Percentiles rank a stretch among this genome's conserved stretches.
Conservation (phyloP, 2,113 vertebrate genomes). For the Pholis gunnellus region DNA sequence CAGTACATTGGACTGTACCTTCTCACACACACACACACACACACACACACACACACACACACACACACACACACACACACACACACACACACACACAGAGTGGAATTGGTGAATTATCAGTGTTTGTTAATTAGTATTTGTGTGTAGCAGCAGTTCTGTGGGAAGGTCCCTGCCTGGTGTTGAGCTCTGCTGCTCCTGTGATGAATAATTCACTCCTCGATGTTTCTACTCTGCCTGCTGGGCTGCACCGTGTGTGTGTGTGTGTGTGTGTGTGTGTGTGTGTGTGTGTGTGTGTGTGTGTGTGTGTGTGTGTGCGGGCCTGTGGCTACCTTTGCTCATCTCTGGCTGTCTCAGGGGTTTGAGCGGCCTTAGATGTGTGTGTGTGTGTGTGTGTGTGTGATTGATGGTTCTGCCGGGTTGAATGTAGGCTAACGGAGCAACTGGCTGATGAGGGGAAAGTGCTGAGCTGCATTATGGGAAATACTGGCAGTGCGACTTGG, state of each 20-base stretch:
- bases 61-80: neutral
- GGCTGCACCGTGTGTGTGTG: neutral
- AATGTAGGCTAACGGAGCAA: constrained; percentile 57
- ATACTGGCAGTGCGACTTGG: constrained; percentile 18
- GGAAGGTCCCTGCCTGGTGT: constrained; percentile 35
- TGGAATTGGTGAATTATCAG: constrained; percentile 57
- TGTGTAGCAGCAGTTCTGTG: constrained; percentile 40
- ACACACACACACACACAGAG: constrained; percentile 14
- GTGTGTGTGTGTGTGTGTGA: constrained; percentile 7
- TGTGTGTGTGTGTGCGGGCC: neutral
- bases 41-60: constrained; percentile 10
- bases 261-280: neutral
- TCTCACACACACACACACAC: constrained; percentile 8
- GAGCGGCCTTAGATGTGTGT: neutral
- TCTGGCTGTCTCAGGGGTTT: constrained; percentile 25
- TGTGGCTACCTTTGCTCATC: constrained; percentile 44
- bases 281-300: constrained; percentile 2
- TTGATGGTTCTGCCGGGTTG: constrained; percentile 44
- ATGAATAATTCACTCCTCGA: constrained; percentile 67
- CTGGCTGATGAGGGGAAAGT: constrained; percentile 29
- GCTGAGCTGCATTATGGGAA: constrained; percentile 37
- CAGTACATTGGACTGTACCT: constrained; percentile 36
- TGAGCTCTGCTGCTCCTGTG: constrained; percentile 43
- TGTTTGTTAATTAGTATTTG: constrained; percentile 67
- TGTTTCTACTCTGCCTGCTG: constrained; percentile 39